These are phyloP conservation scores for Apotomis betuletana DNA, from an alignment of 2,888 invertebrate genomes.

Conservation along the genomic window DNA sequence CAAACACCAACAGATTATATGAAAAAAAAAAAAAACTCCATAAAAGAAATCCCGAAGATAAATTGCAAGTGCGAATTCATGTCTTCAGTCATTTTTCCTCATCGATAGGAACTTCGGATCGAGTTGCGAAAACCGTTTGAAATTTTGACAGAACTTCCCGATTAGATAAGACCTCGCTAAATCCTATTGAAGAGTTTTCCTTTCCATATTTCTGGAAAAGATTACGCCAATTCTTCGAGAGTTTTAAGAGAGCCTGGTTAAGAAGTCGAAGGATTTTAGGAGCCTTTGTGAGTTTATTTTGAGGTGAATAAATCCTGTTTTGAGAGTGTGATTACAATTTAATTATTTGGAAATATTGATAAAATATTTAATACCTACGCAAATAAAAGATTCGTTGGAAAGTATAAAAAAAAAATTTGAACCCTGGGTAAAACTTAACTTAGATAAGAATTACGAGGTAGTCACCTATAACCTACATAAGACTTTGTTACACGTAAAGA, in stretches of 20 bases:
- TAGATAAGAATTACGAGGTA: too few species aligned
- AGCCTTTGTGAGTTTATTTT: conserved; percentile 11
- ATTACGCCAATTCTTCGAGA: conserved; percentile 61
- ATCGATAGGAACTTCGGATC: conserved; percentile 51
- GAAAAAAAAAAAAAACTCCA: neutral
- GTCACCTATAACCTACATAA: too few species aligned
- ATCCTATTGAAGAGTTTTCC: conserved; percentile 75
- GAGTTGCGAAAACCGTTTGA: conserved; percentile 59
- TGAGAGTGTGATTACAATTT: neutral
- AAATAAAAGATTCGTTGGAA: too few species aligned
- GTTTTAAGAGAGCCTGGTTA: conserved; percentile 52
- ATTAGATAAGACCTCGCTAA: conserved; percentile 73
- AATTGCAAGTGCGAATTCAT: conserved; percentile 44
- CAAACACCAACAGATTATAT: neutral
- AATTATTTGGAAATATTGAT: neutral
- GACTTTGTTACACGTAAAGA: too few species aligned
- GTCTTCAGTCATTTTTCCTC: conserved; percentile 48
- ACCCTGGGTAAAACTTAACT: too few species aligned
- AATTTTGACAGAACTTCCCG: conserved; percentile 73
- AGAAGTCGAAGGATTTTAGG: conserved; percentile 10
- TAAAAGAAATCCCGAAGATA: conserved; percentile 40
- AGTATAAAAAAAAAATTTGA: too few species aligned
- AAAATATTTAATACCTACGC: too few species aligned
- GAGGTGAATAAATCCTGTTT: too few species aligned
- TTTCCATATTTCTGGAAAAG: conserved; percentile 65